phyloP scores from a whole-genome alignment of 1,140 invertebrate genomes.

The Trichogramma pretiosum region DNA sequence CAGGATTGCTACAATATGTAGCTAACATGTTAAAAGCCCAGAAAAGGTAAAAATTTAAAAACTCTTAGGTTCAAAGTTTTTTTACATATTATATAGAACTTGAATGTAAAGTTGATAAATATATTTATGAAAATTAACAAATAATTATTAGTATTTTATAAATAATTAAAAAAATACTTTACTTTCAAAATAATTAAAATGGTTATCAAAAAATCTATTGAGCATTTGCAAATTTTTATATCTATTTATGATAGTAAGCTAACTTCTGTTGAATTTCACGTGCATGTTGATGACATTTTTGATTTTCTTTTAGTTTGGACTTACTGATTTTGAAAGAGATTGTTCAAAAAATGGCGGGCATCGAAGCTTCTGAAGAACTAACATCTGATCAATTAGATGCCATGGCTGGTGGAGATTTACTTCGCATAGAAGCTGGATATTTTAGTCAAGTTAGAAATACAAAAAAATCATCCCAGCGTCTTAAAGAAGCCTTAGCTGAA shows the following conservation, averaged over 20 bases:
- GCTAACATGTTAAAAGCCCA: constrained; percentile 93
- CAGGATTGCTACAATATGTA: constrained; percentile 91
- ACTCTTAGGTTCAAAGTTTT: too few species aligned
- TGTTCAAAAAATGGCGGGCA: constrained; percentile 98
- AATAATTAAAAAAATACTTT: too few species aligned
- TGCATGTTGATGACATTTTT: too few species aligned
- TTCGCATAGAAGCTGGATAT: constrained; percentile 92
- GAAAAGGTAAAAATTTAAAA: constrained; percentile 85
- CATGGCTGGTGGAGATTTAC: constrained; percentile 89
- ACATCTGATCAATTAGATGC: constrained; percentile 93
- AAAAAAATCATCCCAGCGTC: constrained; percentile 87
- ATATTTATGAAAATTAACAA: too few species aligned
- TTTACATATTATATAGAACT: too few species aligned
- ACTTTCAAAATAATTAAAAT: too few species aligned
- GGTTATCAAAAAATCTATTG: too few species aligned
- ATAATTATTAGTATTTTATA: too few species aligned
- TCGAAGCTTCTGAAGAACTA: constrained; percentile 94
- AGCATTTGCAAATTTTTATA: too few species aligned
- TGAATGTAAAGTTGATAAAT: too few species aligned
- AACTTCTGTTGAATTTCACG: too few species aligned
- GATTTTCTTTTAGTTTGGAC: constrained; percentile 66
- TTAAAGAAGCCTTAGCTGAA: constrained; percentile 90
- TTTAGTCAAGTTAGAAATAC: constrained; percentile 95
- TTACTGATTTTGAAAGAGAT: constrained; percentile 94
- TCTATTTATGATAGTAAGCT: too few species aligned